A percentile compares a stretch with the other conserved stretches of the same genome.
These are phyloP conservation scores for Adoxophyes honmai DNA, from an alignment of 1,140 invertebrate species.

Conservation along the genomic window DNA sequence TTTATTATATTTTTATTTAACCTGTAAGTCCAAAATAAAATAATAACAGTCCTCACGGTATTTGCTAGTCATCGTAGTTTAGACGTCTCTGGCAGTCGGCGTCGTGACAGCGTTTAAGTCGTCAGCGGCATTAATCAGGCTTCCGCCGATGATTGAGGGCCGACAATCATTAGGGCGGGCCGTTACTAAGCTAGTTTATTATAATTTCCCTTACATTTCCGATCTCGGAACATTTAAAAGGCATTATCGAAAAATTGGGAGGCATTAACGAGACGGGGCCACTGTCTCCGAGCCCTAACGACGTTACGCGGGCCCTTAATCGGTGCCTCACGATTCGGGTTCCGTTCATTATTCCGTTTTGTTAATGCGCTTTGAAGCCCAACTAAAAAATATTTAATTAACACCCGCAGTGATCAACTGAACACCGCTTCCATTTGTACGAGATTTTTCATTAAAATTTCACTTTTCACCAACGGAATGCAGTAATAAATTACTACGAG, in stretches of 20 bases:
- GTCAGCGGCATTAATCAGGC: slow-evolving; percentile 8
- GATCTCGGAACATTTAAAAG: slow-evolving; percentile 16
- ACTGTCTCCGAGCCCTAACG: slow-evolving; percentile 37
- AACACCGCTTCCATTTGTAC: not conserved
- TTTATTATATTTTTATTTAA: too few species aligned
- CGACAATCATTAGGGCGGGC: slow-evolving; percentile 16
- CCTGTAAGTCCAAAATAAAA: too few species aligned
- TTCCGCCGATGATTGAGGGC: slow-evolving; percentile 7
- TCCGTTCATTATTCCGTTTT: slow-evolving; percentile 16
- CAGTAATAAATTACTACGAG: not conserved
- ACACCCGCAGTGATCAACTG: not conserved
- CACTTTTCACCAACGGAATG: not conserved
- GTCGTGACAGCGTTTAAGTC: not conserved
- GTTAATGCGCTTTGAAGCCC: not conserved
- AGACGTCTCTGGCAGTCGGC: not conserved
- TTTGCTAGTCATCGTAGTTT: too few species aligned
- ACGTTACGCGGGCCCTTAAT: slow-evolving; percentile 58
- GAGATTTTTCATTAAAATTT: too few species aligned
- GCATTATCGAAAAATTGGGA: slow-evolving; percentile 30
- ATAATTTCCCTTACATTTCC: slow-evolving; percentile 24
- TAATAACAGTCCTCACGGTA: too few species aligned
- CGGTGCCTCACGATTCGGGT: slow-evolving; percentile 42
- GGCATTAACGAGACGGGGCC: slow-evolving; percentile 30
- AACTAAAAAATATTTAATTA: slow-evolving; percentile 8
- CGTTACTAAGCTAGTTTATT: slow-evolving; percentile 17